Conservation (phyloP, 2,113 vertebrate species). For the Bos javanicus region DNA sequence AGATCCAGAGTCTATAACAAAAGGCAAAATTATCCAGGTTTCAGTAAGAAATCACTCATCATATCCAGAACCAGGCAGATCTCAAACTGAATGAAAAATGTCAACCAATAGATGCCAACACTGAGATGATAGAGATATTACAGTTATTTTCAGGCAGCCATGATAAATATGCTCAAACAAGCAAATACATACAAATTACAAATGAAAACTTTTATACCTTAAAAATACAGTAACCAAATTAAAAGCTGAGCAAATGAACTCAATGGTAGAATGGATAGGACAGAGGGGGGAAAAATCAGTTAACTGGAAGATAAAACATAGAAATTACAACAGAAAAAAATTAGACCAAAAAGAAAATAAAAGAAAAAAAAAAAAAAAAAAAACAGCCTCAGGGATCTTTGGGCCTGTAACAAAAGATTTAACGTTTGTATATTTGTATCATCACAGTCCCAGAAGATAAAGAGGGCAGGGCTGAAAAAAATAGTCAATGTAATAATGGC, state of each 20-base stretch:
- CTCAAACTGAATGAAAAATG: background rate
- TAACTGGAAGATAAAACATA: background rate
- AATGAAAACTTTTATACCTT: background rate
- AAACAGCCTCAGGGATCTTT: background rate
- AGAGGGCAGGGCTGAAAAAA: background rate
- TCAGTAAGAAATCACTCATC: background rate
- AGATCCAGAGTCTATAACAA: background rate
- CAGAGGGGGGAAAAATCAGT: fast-evolving
- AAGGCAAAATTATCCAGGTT: background rate
- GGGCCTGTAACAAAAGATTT: background rate
- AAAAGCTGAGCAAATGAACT: background rate
- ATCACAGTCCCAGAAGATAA: background rate
- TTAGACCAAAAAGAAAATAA: background rate
- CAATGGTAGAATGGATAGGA: background rate
- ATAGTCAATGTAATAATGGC: background rate
- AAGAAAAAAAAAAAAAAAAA: background rate
- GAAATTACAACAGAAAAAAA: background rate
- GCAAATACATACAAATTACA: background rate
- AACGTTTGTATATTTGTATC: background rate
- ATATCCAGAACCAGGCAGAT: background rate
- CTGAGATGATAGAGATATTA: background rate
- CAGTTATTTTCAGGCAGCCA: background rate
- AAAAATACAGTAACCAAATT: background rate
- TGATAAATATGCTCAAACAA: background rate
- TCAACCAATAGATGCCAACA: background rate